Base-by-base conservation (phyloP, 2,113 vertebrate species). In the Helogale parvula region DNA sequence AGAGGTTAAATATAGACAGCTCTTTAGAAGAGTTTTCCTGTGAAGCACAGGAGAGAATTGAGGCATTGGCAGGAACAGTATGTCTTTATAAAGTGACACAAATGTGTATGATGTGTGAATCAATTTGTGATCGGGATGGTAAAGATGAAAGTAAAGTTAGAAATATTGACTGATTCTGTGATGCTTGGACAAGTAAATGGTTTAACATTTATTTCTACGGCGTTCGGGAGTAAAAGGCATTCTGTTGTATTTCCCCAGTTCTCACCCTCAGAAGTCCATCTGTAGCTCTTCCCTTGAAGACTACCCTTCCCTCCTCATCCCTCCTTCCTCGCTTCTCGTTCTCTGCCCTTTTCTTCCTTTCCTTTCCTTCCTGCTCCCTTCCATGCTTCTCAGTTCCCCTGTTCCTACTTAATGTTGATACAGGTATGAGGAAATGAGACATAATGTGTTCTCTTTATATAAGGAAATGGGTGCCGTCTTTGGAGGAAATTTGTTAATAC, bases 381-480 rank as follows among this genome's bases (percentile, higher is more conserved):
- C 77, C 5, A 57, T 7, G 35, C 27, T 90, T 85, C 27, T 76
- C 50, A 23, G 5, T 84, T 91, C n/a, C 45, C 54, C 93, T 66
- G 15, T 21, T 71, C 35, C 38, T 82, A 6, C 52, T 90, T 93
- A 35, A n/a, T 94, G 31, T 79, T 65, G 66, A 41, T 41, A 19
- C 33, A 33, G 80, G 41, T 54, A 17, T 57, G 10, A 76, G 13
- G 27, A 94, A 80, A 31, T 84, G 57, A 90, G 52, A 72, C n/a
- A 96, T 76, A 11, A 71, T 71, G 13, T 80, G 19, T 29, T 96
- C 17, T 90, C 1, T 27, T 79, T 16, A 77, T 65, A 12, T 96
- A 83, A 25, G 29, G 92, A 89, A 96, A 90, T 82, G 60, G 23
- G 29, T 83, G n/a, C 17, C 93, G 35, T 25, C 29, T 96, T 88